Base-by-base conservation (phyloP, 1,140 invertebrate genomes). In the Homarus americanus region DNA sequence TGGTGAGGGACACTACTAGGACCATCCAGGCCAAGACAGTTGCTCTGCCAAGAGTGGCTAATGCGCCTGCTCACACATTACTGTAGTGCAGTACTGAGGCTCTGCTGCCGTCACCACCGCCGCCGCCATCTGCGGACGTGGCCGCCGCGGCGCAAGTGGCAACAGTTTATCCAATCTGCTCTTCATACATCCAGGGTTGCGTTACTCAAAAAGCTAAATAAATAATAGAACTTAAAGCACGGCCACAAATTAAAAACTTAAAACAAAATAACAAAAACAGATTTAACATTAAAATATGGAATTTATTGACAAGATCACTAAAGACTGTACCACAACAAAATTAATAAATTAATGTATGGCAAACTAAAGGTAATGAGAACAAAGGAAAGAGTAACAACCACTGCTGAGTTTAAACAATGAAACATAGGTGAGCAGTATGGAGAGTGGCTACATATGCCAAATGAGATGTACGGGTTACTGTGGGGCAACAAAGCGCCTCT, bases 311-410 rank as follows among this genome's bases (percentile, higher is more conserved):
- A 85, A 76, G 15, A 44, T 85, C 15, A 76, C n/a, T 69, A 73
- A 87, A 53, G 69, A 86, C 80, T 79, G 38, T 49, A 78, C 66
- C 40, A 85, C 82, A 82, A 92, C 66, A 76, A 69, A 78, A 85
- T 92, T 75, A 75, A 85, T 85, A 85, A 85, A 73, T 73, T 87
- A 78, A 87, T 78, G 72, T 53, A 53, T 87, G 75, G 85, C 75
- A 49, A 87, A 89, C 38, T 38, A 82, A 89, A 73, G 34, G 78
- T 89, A 82, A 89, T 41, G 75, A 53, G 84, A 91, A 91, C 75
- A 79, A 75, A 44, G 24, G 78, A 73, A 83, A 87, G 49, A 82
- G 85, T 91, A 89, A 91, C 72, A 36, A 90, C 69, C 90, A 78
- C 84, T 82, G 83, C 69, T 85, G 83, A 85, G 41, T 75, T n/a